Percentiles rank a stretch among this genome's conserved stretches.
These are phyloP conservation scores for Caenorhabditis sp. DNA, from an alignment of 2,888 invertebrate genomes.

Conservation along the genomic window DNA sequence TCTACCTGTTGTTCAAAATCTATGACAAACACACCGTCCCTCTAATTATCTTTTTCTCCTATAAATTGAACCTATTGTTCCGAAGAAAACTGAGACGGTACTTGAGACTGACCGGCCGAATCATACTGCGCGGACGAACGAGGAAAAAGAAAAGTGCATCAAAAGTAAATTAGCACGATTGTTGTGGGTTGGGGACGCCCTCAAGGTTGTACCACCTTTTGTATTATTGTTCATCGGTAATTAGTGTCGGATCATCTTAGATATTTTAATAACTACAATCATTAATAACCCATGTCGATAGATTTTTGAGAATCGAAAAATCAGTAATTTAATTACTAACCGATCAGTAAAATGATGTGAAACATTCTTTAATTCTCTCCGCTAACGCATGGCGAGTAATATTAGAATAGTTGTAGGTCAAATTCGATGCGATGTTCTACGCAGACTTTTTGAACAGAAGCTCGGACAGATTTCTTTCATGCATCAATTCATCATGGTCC, in stretches of 20 bases:
- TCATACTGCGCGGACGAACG: background rate
- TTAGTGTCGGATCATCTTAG: background rate
- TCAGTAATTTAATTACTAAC: too few relatives aligned
- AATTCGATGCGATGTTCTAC: too few relatives aligned
- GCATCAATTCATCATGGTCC: background rate
- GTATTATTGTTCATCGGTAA: background rate
- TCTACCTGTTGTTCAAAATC: too few relatives aligned
- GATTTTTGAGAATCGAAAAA: background rate
- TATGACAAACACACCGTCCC: background rate
- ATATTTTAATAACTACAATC: background rate
- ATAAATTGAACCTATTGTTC: background rate
- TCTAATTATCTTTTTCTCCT: conserved; percentile 2
- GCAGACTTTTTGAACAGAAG: too few relatives aligned
- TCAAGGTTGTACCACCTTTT: background rate
- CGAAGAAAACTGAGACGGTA: background rate
- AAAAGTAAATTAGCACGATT: conserved; percentile 4
- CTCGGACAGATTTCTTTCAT: too few relatives aligned
- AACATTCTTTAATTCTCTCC: too few relatives aligned
- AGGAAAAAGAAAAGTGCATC: background rate
- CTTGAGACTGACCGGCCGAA: background rate
- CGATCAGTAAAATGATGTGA: too few relatives aligned
- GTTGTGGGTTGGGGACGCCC: conserved; percentile 3
- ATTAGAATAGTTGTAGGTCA: too few relatives aligned
- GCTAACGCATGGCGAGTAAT: too few relatives aligned
- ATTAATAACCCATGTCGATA: too few relatives aligned